Evolutionary conservation across 2,888 invertebrate species (phyloP).

Genomic region (Diplazon laetatorius): DNA sequence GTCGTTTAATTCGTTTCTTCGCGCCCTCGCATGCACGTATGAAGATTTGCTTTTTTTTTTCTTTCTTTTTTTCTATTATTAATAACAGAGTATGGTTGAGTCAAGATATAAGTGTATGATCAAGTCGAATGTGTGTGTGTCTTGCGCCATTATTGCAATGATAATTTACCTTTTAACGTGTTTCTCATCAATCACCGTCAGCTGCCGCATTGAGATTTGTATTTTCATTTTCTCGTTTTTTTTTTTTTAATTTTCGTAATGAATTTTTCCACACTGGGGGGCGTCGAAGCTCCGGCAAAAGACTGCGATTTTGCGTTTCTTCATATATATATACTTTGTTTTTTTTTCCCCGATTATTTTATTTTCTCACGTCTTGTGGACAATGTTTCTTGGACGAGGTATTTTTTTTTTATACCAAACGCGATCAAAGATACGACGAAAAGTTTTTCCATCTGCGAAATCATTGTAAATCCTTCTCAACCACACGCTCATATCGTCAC

Average conservation of each 20-base stretch:
- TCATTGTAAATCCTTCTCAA: slow-evolving; percentile 21
- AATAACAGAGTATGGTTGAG: slow-evolving; percentile 23
- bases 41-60: no score
- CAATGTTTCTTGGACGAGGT: no score
- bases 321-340: no score
- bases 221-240: neutral
- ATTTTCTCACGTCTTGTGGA: no score
- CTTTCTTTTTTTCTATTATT: no score
- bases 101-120: slow-evolving; percentile 51
- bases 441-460: slow-evolving; percentile 35
- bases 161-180: slow-evolving; percentile 28
- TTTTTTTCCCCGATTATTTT: no score
- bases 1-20: no score
- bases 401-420: no score
- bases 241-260: no score
- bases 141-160: slow-evolving; percentile 34
- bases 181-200: slow-evolving; percentile 7
- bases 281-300: neutral
- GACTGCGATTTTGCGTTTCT: neutral
- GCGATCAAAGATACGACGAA: neutral
- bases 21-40: no score
- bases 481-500: neutral
- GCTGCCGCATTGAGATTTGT: slow-evolving; percentile 45
- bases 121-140: slow-evolving; percentile 36
- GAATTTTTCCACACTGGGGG: neutral